Evolutionary conservation across 2,797 vertebrate genomes (phyloP).

Genomic region (Pangasius mekongensis): DNA sequence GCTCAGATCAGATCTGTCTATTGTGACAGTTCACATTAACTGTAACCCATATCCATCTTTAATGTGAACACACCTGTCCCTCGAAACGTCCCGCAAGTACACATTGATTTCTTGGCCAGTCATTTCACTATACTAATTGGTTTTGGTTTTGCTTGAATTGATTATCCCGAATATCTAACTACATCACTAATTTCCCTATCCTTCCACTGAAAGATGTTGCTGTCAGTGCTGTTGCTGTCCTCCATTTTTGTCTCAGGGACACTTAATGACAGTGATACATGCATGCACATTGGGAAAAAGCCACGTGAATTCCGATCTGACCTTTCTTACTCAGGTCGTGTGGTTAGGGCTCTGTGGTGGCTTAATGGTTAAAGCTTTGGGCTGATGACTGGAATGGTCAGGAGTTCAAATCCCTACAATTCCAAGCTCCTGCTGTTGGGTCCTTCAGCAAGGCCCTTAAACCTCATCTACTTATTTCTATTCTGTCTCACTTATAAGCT

Average conservation of each 20-base stretch:
- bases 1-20: background rate
- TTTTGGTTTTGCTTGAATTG: background rate
- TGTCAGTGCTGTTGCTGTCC: background rate
- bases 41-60: background rate
- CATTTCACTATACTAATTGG: background rate
- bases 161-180: background rate
- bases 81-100: background rate
- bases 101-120: background rate
- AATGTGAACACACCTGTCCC: background rate
- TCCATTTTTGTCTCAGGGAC: background rate
- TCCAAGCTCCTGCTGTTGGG: background rate
- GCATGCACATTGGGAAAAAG: background rate
- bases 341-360: too few relatives aligned
- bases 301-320: background rate
- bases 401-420: background rate
- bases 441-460: background rate
- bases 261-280: background rate
- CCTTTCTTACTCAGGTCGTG: background rate
- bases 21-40: background rate
- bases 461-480: background rate
- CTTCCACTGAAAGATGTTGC: background rate
- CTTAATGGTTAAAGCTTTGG: background rate
- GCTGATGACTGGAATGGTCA: background rate
- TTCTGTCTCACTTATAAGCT: background rate
- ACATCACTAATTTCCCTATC: background rate